Conservation (phyloP, 1,140 invertebrate genomes). For the Agrypnia vestita region DNA sequence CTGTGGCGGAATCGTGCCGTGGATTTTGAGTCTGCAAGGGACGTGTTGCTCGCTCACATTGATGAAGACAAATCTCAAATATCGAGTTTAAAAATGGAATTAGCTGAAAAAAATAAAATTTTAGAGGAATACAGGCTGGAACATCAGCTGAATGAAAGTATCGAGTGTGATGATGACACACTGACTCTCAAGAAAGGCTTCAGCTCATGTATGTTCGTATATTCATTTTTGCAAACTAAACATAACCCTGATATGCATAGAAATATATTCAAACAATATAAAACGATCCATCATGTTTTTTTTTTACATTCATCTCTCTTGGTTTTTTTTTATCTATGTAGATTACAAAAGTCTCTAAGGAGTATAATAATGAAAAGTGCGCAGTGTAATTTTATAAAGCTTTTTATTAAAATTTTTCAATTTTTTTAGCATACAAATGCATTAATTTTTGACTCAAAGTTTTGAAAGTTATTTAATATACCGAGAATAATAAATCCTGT, state of each 20-base stretch:
- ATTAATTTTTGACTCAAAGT: too few relatives aligned
- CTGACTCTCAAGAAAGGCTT: constrained; percentile 36
- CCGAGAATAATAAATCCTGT: too few relatives aligned
- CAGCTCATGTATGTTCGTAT: constrained; percentile 47
- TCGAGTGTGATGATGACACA: constrained; percentile 57
- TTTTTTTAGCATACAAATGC: too few relatives aligned
- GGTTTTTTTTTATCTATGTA: neutral
- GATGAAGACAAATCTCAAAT: constrained; percentile 27
- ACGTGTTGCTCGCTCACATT: constrained; percentile 6
- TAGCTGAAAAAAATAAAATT: constrained; percentile 33
- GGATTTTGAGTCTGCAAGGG: constrained; percentile 36
- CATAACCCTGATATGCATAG: too few relatives aligned
- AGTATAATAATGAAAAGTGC: too few relatives aligned
- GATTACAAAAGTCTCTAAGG: too few relatives aligned
- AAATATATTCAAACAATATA: too few relatives aligned
- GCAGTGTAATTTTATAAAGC: too few relatives aligned
- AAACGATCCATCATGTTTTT: too few relatives aligned
- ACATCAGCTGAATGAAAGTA: constrained; percentile 45
- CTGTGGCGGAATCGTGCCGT: constrained; percentile 41
- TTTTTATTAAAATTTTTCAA: too few relatives aligned
- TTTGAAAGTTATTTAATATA: too few relatives aligned
- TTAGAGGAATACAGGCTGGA: constrained; percentile 49
- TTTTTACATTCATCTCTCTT: neutral
- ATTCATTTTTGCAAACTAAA: neutral
- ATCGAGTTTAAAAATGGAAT: constrained; percentile 16